Percentiles rank a stretch among this genome's conserved stretches.
These are phyloP conservation scores for Chelonia mydas DNA, from an alignment of 2,797 vertebrate species.

Conservation along the genomic window DNA sequence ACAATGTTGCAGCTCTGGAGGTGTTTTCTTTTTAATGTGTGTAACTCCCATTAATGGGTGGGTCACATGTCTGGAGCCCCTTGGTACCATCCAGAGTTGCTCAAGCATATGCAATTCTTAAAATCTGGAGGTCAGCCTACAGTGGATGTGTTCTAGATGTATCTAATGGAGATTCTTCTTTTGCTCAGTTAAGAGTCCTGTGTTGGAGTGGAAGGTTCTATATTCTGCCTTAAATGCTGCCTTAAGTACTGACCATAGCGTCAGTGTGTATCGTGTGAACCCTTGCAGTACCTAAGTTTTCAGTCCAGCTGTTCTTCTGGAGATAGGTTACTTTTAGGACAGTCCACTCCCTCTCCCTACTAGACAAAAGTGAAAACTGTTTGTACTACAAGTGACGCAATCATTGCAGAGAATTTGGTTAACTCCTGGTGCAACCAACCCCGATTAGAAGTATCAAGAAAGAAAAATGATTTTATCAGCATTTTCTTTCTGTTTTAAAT, in stretches of 20 bases:
- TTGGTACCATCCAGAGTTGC: background rate
- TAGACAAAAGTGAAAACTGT: background rate
- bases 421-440: constrained; percentile 30
- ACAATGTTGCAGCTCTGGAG: background rate
- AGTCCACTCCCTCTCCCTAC: background rate
- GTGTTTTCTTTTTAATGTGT: background rate
- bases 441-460: constrained; percentile 5
- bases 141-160: background rate
- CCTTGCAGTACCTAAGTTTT: background rate
- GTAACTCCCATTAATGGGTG: background rate
- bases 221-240: background rate
- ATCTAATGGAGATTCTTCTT: background rate
- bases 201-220: background rate
- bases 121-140: background rate
- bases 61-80: background rate
- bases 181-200: background rate
- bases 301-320: background rate
- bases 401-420: constrained; percentile 8
- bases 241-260: background rate
- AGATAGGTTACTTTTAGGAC: background rate
- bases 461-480: constrained; percentile 55
- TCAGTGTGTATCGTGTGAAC: background rate
- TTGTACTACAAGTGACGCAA: background rate
- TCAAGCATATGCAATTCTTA: background rate
- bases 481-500: constrained; percentile 63